These are phyloP conservation scores for Drosophila kikkawai DNA, from an alignment of 1,140 invertebrate genomes.

Conservation along the genomic window DNA sequence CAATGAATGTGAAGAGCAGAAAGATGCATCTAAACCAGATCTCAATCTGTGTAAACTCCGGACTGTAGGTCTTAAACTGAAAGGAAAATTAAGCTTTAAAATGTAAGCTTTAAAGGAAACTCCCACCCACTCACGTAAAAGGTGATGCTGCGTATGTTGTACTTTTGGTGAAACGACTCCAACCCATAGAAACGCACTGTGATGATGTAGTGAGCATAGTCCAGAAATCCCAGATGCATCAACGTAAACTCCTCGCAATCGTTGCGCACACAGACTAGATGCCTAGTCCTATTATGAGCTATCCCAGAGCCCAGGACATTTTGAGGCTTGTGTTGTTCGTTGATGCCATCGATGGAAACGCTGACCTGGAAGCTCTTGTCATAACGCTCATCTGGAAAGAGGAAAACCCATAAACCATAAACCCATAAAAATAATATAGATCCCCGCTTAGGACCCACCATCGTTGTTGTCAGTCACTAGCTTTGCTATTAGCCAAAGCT, in stretches of 20 bases:
- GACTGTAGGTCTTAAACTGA: slow-evolving; percentile 98
- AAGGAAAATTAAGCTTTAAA: background rate
- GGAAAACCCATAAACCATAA: background rate
- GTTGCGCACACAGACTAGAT: slow-evolving; percentile 92
- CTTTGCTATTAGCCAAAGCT: slow-evolving; percentile 96
- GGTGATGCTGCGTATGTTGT: slow-evolving; percentile 92
- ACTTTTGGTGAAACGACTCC: slow-evolving; percentile 92
- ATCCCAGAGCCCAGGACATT: slow-evolving; percentile 88
- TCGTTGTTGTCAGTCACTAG: slow-evolving; percentile 93
- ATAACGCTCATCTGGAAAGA: slow-evolving; percentile 89
- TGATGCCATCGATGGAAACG: slow-evolving; percentile 92
- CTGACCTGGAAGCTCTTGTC: slow-evolving; percentile 94
- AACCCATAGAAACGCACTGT: slow-evolving; percentile 94
- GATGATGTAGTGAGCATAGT: slow-evolving; percentile 95
- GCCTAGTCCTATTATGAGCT: slow-evolving; percentile 92
- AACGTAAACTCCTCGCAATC: slow-evolving; percentile 95
- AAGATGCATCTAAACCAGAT: slow-evolving; percentile 98
- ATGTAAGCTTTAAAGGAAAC: background rate
- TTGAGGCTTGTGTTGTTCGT: slow-evolving; percentile 89
- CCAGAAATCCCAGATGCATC: slow-evolving; percentile 95
- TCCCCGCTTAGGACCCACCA: slow-evolving; percentile 89
- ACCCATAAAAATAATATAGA: too few relatives aligned
- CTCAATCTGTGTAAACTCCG: slow-evolving; percentile 97
- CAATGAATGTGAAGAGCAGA: slow-evolving; percentile 93
- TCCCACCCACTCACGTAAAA: slow-evolving; percentile 93